phyloP scores from a whole-genome alignment of 2,888 invertebrate species.

The Apodemia duryi region DNA sequence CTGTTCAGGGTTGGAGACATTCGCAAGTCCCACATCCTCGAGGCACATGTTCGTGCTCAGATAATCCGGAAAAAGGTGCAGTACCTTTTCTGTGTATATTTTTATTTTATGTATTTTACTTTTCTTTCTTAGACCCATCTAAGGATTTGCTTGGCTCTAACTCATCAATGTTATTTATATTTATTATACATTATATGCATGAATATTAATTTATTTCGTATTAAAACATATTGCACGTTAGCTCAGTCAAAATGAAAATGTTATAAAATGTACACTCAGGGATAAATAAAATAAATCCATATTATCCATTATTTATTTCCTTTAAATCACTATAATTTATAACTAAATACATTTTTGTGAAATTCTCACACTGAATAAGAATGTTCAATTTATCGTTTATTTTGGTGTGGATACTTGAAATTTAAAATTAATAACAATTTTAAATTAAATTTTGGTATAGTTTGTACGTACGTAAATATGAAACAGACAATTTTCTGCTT shows the following conservation, averaged over 20 bases:
- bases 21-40: slow-evolving; percentile 97
- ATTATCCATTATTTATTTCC: too few relatives aligned
- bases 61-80: slow-evolving; percentile 93
- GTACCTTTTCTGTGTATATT: slow-evolving; percentile 25
- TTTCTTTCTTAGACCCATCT: slow-evolving; percentile 58
- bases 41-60: slow-evolving; percentile 96
- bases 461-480: too few relatives aligned
- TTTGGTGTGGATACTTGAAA: too few relatives aligned
- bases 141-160: slow-evolving; percentile 41
- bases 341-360: too few relatives aligned
- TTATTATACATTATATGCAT: slow-evolving; percentile 16
- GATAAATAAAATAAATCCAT: too few relatives aligned
- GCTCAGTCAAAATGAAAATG: not conserved
- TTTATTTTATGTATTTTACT: slow-evolving; percentile 30
- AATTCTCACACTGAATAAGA: too few relatives aligned
- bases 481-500: too few relatives aligned
- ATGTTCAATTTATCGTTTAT: too few relatives aligned
- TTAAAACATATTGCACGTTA: not conserved
- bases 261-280: not conserved
- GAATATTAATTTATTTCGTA: slow-evolving; percentile 2
- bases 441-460: too few relatives aligned
- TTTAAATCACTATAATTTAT: too few relatives aligned
- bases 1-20: slow-evolving; percentile 98
- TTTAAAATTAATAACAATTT: too few relatives aligned
- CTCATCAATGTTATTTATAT: slow-evolving; percentile 28